Conservation (phyloP, 2,113 vertebrate genomes). For the Kobus ellipsiprymnus region DNA sequence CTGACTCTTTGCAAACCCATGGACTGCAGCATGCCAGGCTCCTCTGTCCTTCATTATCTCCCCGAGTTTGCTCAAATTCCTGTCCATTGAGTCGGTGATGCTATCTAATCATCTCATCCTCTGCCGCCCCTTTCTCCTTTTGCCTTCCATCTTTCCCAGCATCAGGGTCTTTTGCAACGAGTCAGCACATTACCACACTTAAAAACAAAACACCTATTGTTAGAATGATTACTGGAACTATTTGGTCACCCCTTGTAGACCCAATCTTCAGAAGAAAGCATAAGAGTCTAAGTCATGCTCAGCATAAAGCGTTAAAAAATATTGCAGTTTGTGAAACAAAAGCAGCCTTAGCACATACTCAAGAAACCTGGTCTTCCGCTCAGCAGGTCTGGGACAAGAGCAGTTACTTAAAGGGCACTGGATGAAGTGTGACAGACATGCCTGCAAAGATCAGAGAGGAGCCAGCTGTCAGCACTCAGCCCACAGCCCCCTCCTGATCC, state of each 20-base stretch:
- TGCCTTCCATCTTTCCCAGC: not conserved
- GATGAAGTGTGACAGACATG: not conserved
- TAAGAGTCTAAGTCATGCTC: not conserved
- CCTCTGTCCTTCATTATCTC: not conserved
- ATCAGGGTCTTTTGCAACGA: not conserved
- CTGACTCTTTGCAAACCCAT: not conserved
- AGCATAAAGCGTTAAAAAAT: not conserved
- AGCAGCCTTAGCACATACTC: not conserved
- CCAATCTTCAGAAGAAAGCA: not conserved
- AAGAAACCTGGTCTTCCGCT: not conserved
- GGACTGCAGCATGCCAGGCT: not conserved
- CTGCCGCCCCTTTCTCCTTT: not conserved
- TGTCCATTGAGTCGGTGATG: not conserved
- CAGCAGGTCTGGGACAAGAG: not conserved
- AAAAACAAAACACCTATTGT: not conserved
- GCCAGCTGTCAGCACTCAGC: not conserved
- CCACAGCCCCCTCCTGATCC: not conserved
- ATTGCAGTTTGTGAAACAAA: not conserved
- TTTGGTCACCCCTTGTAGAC: not conserved
- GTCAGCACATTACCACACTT: not conserved
- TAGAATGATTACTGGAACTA: not conserved
- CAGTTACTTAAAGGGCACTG: not conserved
- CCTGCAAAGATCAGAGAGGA: not conserved
- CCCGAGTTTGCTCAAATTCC: not conserved
- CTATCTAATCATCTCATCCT: not conserved